These are phyloP conservation scores for Drosophila silvestris DNA, from an alignment of 2,888 invertebrate genomes.

Conservation along the genomic window DNA sequence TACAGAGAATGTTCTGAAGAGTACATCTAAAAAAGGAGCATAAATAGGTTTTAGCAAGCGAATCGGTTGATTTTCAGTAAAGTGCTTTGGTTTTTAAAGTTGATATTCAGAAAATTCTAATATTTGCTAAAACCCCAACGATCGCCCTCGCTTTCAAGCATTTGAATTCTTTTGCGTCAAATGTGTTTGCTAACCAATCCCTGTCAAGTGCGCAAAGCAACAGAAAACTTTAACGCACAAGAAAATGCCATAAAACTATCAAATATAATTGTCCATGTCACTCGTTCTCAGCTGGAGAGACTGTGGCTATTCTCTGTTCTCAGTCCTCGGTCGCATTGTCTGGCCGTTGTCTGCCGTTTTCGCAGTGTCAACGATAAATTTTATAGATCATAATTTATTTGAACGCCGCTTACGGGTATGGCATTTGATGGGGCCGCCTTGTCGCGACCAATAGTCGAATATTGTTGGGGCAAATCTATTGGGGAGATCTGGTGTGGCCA, in stretches of 20 bases:
- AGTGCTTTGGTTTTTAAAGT: not conserved
- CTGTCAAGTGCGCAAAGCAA: constrained; percentile 7
- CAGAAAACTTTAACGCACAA: constrained; percentile 30
- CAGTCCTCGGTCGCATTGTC: not conserved
- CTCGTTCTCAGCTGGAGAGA: constrained; percentile 34
- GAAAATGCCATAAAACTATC: constrained; percentile 65
- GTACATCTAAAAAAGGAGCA: not conserved
- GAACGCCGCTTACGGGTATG: constrained; percentile 32
- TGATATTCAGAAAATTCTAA: not conserved
- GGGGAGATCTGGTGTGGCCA: constrained; percentile 25
- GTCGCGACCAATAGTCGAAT: not conserved
- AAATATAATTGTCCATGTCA: constrained; percentile 66
- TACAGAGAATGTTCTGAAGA: not conserved
- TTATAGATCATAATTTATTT: constrained; percentile 68
- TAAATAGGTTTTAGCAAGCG: not conserved
- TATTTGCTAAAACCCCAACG: not conserved
- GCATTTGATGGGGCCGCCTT: constrained; percentile 24
- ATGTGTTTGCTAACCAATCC: not conserved
- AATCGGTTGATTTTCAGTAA: not conserved
- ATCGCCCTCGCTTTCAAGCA: not conserved
- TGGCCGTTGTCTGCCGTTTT: constrained; percentile 48
- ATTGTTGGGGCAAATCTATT: constrained; percentile 8
- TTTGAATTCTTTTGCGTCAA: not conserved
- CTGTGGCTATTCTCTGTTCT: constrained; percentile 15
- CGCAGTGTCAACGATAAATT: constrained; percentile 70